Evolutionary conservation across 2,113 vertebrate species (phyloP), one percentile per base, ranked within the genome.

Genomic region (Syngnathus floridae): DNA sequence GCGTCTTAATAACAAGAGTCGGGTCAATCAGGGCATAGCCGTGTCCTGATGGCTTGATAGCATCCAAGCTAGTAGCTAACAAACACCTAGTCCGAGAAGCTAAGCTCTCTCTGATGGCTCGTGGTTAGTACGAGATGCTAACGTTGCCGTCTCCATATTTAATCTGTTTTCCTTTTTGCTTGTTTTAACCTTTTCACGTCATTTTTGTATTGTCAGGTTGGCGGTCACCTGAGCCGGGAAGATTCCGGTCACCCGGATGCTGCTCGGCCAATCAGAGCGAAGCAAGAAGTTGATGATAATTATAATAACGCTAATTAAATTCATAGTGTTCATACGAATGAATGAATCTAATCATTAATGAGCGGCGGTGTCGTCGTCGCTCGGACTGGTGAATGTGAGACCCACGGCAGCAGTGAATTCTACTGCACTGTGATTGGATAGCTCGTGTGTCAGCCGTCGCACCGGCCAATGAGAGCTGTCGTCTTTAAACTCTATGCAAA

Each of bases 401-500:
- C 87, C 87, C 89, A 89, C 82, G 85, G 85, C 88, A 91, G 87
- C 88, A 71, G 89, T 87, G 89, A 91, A 90, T 83, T 74, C 74
- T 85, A 87, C 89, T 91, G 91, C 91, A 91, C 90, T 92, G 90
- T 67, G 83, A 92, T 90, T 91, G 87, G 84, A 87, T 87, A 51
- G 90, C 88, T 91, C 88, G 59, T 89, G 88, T 90, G 89, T 90
- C 83, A 7, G 59, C 70, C 67, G 82, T 84, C 85, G 88, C 88
- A 88, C 73, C 69, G 84, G 77, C 60, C 83, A 86, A 91, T 80
- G 83, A 86, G 88, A 91, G 89, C 90, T 88, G 90, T 87, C 78
- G 80, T 88, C 91, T 92, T 92, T 92, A 91, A 73, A 82, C 82
- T 86, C 89, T 91, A 92, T 91, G 91, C 91, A 92, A 90, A 76